phyloP scores from a whole-genome alignment of 2,888 invertebrate species.

The Podabrus alpinus region DNA sequence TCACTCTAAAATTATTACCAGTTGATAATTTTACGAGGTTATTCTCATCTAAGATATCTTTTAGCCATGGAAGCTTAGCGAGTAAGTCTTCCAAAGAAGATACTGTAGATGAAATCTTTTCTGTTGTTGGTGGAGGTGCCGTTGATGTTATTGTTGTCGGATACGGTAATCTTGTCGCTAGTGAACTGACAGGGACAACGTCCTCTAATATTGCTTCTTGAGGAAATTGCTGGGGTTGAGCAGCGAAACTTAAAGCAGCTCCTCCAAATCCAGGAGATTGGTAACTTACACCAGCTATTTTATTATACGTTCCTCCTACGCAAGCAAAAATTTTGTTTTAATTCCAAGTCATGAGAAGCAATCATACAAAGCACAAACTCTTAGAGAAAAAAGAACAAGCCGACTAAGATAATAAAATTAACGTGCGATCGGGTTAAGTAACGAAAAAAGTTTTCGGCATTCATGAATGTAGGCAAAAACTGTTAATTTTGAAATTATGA shows the following conservation, averaged over 20 bases:
- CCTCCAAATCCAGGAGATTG: background rate
- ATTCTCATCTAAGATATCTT: conserved; percentile 7
- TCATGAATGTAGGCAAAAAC: background rate
- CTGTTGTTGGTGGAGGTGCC: background rate
- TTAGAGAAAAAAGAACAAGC: background rate
- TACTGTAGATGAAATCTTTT: background rate
- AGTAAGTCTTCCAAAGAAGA: background rate
- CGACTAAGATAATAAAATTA: background rate
- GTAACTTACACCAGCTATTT: background rate
- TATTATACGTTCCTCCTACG: background rate
- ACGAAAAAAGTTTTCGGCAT: background rate
- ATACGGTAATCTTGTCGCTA: background rate
- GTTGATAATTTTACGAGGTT: conserved; percentile 6
- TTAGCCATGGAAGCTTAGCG: conserved; percentile 8
- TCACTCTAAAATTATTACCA: background rate
- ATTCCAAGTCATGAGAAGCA: background rate
- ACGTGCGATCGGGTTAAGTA: background rate
- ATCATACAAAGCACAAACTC: background rate
- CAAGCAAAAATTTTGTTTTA: background rate
- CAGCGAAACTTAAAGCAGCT: background rate
- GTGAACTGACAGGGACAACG: rapidly evolving
- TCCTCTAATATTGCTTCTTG: background rate
- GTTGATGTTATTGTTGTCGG: background rate
- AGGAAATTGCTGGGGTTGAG: background rate
- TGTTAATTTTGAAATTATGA: background rate